phyloP scores from a whole-genome alignment of 2,888 invertebrate species.

The Xestia sexstrigata region DNA sequence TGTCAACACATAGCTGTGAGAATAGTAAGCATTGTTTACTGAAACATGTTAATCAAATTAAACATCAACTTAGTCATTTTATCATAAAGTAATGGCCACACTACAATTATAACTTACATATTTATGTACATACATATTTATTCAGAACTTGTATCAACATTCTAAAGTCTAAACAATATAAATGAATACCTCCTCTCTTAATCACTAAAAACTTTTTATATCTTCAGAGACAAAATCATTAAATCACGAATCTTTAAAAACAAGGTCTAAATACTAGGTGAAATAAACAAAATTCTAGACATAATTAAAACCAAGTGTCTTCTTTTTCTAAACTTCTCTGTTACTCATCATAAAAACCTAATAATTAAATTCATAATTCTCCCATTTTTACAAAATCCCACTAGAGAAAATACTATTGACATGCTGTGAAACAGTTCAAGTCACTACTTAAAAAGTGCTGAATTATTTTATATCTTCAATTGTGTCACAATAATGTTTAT shows the following conservation, averaged over 20 bases:
- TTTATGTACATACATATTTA: neutral
- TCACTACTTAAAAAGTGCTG: conserved; percentile 8
- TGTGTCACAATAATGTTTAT: conserved; percentile 31
- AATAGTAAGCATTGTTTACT: conserved; percentile 52
- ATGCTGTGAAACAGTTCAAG: neutral
- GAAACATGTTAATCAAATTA: conserved; percentile 41
- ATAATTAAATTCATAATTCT: neutral
- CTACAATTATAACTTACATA: neutral
- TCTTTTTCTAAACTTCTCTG: neutral
- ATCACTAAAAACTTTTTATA: neutral
- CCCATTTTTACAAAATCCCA: neutral
- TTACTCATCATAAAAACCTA: neutral
- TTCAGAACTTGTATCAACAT: neutral
- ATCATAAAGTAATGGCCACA: conserved; percentile 6
- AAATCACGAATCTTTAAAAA: too few relatives aligned
- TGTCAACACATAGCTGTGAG: conserved; percentile 49
- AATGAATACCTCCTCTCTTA: too few relatives aligned
- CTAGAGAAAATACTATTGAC: neutral
- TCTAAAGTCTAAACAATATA: neutral
- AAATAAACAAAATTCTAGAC: neutral
- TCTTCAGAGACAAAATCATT: neutral
- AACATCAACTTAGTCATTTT: conserved; percentile 36
- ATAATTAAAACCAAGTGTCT: neutral
- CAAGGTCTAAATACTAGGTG: neutral
- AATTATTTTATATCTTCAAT: conserved; percentile 30